Evolutionary conservation across 2,113 vertebrate species (phyloP), one percentile per base, ranked within the genome.

Genomic region (Corythornis madagascariensis): DNA sequence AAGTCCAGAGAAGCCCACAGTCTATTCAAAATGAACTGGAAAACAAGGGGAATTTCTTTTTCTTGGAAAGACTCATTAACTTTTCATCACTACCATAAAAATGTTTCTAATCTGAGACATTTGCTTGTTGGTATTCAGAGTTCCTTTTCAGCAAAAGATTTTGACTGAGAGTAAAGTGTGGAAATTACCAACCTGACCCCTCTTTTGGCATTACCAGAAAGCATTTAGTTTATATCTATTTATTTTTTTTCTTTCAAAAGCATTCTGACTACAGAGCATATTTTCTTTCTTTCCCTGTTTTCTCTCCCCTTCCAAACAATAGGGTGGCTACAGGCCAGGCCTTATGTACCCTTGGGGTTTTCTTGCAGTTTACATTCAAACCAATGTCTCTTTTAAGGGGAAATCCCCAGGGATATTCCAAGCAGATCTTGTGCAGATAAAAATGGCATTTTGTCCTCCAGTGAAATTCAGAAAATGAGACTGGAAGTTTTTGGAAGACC

Each of bases 151-250:
- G 75, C 33, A 24, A n/a, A 79, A 28, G 71, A 31, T 69, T 89
- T 87, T 50, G 61, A 67, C 86, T 83, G 81, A 55, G 59, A 45
- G 40, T 61, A 11, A 70, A 70, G 42, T 59, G n/a, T 45, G 87
- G 82, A 89, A 83, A 92, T 96, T 56, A 83, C 84, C 84, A 85
- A 1, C 71, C 67, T 73, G 71, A 66, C 59, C 92, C 42, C 60
- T 56, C 17, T 38, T 33, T 35, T 91, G 89, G 78, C 82, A 73
- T 76, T 73, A 76, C 78, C 87, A 69, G 59, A 65, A 89, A 85
- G 17, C 52, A 17, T 59, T 91, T 86, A 56, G n/a, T 79, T 92
- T 83, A 47, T 88, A 79, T 74, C 64, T 76, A 1, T 7, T n/a
- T n/a, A n/a, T 75, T 52, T 15, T 29, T 45, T 15, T 40, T 11